A percentile compares a stretch with the other conserved stretches of the same genome.
Evolutionary conservation across 2,888 invertebrate species (phyloP).

Genomic region (Drosophila macrospina): DNA sequence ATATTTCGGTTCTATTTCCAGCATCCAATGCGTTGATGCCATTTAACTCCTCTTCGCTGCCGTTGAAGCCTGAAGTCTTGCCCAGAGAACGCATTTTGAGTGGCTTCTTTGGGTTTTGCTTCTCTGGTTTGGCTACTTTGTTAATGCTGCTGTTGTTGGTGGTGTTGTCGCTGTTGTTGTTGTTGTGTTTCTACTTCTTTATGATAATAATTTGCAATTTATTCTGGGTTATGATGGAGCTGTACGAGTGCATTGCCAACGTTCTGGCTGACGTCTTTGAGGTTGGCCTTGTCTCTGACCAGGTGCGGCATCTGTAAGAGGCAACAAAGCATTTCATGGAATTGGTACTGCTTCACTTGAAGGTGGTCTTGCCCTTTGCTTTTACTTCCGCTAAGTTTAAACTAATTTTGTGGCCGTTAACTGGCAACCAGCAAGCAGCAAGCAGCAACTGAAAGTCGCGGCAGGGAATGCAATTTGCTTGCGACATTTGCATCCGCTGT

Average conservation of each 20-base stretch:
- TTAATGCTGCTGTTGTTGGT: constrained; percentile 6
- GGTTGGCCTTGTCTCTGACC: constrained; percentile 42
- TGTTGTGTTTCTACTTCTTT: constrained; percentile 24
- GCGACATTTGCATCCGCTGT: constrained; percentile 68
- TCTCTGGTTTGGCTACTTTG: not conserved
- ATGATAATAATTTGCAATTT: constrained; percentile 63
- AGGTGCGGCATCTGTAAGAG: constrained; percentile 71
- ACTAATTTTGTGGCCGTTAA: constrained; percentile 78
- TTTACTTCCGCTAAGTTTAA: constrained; percentile 74
- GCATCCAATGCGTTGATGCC: constrained; percentile 77
- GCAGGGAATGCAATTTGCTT: constrained; percentile 67
- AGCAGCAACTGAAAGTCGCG: constrained; percentile 3
- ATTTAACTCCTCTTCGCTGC: constrained; percentile 84
- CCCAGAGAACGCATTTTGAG: constrained; percentile 63
- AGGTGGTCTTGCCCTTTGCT: constrained; percentile 17
- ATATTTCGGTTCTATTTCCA: constrained; percentile 89
- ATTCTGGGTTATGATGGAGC: constrained; percentile 45
- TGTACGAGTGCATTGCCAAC: constrained; percentile 50
- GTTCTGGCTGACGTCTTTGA: constrained; percentile 38
- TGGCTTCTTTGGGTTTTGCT: not conserved
- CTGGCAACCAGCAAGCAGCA: constrained; percentile 44
- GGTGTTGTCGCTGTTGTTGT: not conserved
- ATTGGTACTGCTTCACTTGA: constrained; percentile 16
- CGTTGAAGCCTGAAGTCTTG: constrained; percentile 54
- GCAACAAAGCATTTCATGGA: constrained; percentile 31